Conservation (phyloP, 1,140 invertebrate genomes). For the Drosophila repletoides region DNA sequence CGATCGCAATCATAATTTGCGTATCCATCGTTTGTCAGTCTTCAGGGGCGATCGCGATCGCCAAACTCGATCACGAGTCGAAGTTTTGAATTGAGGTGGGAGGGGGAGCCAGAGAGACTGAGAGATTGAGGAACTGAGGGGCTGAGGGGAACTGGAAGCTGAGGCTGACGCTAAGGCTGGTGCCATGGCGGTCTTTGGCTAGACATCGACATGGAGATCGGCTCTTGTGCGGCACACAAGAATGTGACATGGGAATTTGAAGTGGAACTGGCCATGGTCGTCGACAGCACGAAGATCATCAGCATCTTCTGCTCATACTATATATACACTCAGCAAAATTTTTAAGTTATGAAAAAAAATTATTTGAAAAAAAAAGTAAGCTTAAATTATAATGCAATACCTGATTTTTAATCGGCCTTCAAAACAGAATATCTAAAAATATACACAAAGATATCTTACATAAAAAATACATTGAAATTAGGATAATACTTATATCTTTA, state of each 20-base stretch:
- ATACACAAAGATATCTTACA: too few species aligned
- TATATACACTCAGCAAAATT: constrained; percentile 23
- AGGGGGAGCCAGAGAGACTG: too few species aligned
- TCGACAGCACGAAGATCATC: constrained; percentile 50
- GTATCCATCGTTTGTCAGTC: too few species aligned
- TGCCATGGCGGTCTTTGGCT: constrained; percentile 42
- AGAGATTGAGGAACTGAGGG: too few species aligned
- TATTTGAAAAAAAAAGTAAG: too few species aligned
- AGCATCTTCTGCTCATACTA: constrained; percentile 34
- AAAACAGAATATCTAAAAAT: too few species aligned
- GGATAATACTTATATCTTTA: too few species aligned
- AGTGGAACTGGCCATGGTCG: constrained; percentile 63
- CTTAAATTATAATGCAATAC: too few species aligned
- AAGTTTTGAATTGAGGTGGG: background rate
- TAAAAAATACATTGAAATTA: too few species aligned
- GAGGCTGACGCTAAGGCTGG: background rate
- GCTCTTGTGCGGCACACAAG: constrained; percentile 51
- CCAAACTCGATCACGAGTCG: constrained; percentile 40
- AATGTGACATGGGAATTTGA: constrained; percentile 72
- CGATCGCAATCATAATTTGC: constrained; percentile 49
- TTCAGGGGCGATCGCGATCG: constrained; percentile 45
- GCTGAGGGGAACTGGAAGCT: background rate
- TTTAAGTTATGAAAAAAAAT: too few species aligned
- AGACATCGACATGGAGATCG: constrained; percentile 53
- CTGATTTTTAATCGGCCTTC: too few species aligned